Evolutionary conservation across 1,140 invertebrate genomes (phyloP).

Genomic region (Nilaparvata lugens): DNA sequence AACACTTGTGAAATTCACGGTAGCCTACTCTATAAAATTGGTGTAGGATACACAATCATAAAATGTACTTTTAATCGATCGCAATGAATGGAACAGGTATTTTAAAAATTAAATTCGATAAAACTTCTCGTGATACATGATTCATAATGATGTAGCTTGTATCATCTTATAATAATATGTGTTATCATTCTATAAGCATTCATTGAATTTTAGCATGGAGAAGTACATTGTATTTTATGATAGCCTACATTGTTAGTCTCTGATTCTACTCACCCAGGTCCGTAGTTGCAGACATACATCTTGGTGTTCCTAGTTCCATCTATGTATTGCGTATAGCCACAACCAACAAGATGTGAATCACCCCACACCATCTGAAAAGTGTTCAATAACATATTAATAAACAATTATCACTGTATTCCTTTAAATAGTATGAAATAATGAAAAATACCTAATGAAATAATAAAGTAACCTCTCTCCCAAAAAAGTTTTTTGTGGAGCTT

Average conservation of each 20-base stretch:
- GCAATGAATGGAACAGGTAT: too few species aligned
- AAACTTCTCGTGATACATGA: too few species aligned
- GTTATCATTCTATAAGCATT: not conserved
- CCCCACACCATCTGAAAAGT: slow-evolving; percentile 64
- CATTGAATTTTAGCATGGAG: slow-evolving; percentile 21
- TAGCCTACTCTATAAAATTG: too few species aligned
- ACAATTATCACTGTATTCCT: not conserved
- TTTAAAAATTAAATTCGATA: too few species aligned
- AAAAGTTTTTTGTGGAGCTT: not conserved
- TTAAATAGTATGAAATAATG: not conserved
- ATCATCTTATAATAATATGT: slow-evolving; percentile 8
- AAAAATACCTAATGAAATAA: not conserved
- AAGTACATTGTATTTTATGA: not conserved
- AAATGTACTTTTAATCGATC: too few species aligned
- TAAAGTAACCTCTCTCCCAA: not conserved
- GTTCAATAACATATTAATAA: not conserved
- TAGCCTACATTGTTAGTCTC: slow-evolving; percentile 1
- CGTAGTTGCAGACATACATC: slow-evolving; percentile 79
- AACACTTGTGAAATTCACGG: too few species aligned
- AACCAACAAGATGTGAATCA: slow-evolving; percentile 66
- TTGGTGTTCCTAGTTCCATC: slow-evolving; percentile 60
- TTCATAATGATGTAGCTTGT: slow-evolving; percentile 17
- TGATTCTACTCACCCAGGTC: slow-evolving; percentile 65
- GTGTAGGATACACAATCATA: too few species aligned
- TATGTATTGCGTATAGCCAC: slow-evolving; percentile 70